Evolutionary conservation across 2,113 vertebrate species (phyloP), one percentile per base, ranked within the genome.

Genomic region (Gambusia holbrooki): DNA sequence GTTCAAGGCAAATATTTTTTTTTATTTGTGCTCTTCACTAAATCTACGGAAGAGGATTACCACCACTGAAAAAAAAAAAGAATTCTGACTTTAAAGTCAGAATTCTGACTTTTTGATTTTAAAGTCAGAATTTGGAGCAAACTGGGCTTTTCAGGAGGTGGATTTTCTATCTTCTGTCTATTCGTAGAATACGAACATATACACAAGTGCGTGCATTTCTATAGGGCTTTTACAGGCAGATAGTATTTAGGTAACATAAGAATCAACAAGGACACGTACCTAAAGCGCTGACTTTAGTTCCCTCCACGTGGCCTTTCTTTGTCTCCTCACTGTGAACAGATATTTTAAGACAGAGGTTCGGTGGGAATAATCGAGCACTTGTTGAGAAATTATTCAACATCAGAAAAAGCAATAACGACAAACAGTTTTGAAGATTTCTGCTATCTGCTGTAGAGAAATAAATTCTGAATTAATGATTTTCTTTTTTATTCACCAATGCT

Each of bases 291-390:
- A 58, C 51, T 17, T 58, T n/a, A n/a, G 22, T 10, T 58, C 25
- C 51, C 51, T 58, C 51, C 51, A 58, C 2, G 22, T 58, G 51
- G 51, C 51, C 22, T 58, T 58, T 58, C 51, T 58, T 58, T 58
- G 51, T 58, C 51, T 58, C 51, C 51, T 58, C 51, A 58, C 51
- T 58, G 51, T 58, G 51, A 58, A 58, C 51, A 58, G 51, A 58
- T 10, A 58, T 10, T 25, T 22, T n/a, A 58, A 58, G 25, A 58
- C 51, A 58, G 51, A 54, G 25, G 22, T 25, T 58, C 1, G 17
- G 17, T 58, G 7, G 22, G 9, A n/a, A 58, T 58, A 10, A n/a
- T 17, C 51, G 11, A 58, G 9, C 51, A n/a, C 22, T 58, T 15
- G 51, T 58, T 58, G 51, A 58, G 25, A n/a, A n/a, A n/a, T 58